A percentile compares a stretch with the other conserved stretches of the same genome.
These are phyloP conservation scores for Acanthopagrus latus DNA, from an alignment of 2,797 vertebrate genomes.

Conservation along the genomic window DNA sequence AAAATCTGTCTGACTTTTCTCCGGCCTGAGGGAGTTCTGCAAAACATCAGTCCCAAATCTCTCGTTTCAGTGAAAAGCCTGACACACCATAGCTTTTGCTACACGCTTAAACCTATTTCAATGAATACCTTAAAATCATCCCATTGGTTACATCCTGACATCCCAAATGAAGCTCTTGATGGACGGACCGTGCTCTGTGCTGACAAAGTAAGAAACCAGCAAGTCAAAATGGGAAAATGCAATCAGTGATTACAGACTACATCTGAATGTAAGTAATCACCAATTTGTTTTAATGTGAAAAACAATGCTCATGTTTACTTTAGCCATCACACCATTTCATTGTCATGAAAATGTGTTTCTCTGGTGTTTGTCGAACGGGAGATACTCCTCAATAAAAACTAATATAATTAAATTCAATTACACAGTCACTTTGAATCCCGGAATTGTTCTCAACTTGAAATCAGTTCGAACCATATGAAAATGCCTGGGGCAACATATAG, in stretches of 20 bases:
- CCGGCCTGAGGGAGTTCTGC: background rate
- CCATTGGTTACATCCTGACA: too few relatives aligned
- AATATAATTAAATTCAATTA: too few relatives aligned
- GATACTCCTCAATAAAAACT: too few relatives aligned
- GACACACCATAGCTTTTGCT: background rate
- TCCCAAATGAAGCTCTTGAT: too few relatives aligned
- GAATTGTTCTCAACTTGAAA: slow-evolving; percentile 4
- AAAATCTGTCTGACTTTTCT: background rate
- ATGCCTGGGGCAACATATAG: slow-evolving; percentile 14
- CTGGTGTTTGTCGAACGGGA: too few relatives aligned
- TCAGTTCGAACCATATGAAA: slow-evolving; percentile 22
- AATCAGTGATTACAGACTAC: too few relatives aligned
- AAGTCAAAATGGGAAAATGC: too few relatives aligned
- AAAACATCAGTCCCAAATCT: background rate
- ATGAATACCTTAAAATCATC: background rate
- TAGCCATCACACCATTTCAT: background rate
- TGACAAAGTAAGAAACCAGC: too few relatives aligned
- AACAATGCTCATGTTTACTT: background rate
- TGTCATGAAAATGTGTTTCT: background rate
- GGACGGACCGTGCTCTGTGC: too few relatives aligned
- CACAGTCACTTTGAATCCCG: too few relatives aligned
- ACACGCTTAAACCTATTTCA: background rate
- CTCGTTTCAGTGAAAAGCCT: background rate
- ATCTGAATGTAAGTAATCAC: too few relatives aligned
- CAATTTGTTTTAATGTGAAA: background rate